A percentile compares a stretch with the other conserved stretches of the same genome.
Evolutionary conservation across 2,888 invertebrate species (phyloP).

Genomic region (Hylaea fasciaria): DNA sequence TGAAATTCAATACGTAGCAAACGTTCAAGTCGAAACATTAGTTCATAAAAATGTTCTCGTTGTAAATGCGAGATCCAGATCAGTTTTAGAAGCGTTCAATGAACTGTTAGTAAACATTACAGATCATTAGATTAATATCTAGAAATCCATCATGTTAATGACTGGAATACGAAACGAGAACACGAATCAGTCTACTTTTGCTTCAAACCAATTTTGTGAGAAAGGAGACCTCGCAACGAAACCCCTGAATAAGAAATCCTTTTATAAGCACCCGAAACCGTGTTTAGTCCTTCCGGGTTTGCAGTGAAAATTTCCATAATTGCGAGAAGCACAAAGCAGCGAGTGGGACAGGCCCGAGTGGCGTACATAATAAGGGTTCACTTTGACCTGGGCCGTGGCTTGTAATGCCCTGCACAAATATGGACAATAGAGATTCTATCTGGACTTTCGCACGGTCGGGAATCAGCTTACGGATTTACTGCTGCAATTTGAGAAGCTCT

Average conservation of each 20-base stretch:
- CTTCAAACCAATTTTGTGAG: not conserved
- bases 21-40: slow-evolving; percentile 29
- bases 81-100: slow-evolving; percentile 15
- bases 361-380: slow-evolving; percentile 67
- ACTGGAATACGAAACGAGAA: not conserved
- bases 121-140: slow-evolving; percentile 21
- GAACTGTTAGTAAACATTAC: slow-evolving; percentile 22
- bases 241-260: slow-evolving; percentile 16
- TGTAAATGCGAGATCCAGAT: slow-evolving; percentile 19
- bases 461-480: slow-evolving; percentile 55
- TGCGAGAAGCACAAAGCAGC: slow-evolving; percentile 44
- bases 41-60: slow-evolving; percentile 20
- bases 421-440: slow-evolving; percentile 69
- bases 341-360: slow-evolving; percentile 52
- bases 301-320: slow-evolving; percentile 34
- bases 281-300: slow-evolving; percentile 25
- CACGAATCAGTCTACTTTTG: not conserved
- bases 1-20: slow-evolving; percentile 38
- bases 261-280: slow-evolving; percentile 20
- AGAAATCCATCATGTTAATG: slow-evolving; percentile 23
- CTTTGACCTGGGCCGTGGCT: slow-evolving; percentile 67
- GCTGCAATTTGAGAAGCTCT: slow-evolving; percentile 53
- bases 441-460: slow-evolving; percentile 68
- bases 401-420: slow-evolving; percentile 65
- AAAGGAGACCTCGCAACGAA: slow-evolving; percentile 4